phyloP scores from a whole-genome alignment of 2,888 invertebrate species.

The Andrena camellia region DNA sequence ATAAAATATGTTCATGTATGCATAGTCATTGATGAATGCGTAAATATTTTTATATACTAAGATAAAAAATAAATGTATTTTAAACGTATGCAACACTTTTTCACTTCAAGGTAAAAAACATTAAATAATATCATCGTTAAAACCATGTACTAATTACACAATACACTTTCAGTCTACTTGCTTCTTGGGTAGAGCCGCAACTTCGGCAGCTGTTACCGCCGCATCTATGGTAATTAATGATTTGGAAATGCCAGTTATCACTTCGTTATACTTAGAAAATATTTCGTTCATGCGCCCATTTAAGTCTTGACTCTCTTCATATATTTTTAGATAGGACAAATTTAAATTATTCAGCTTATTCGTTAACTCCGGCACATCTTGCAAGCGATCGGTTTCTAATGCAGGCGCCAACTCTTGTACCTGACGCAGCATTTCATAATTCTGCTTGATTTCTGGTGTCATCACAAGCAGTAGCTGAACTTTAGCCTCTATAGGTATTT shows the following conservation, averaged over 20 bases:
- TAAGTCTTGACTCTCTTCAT: constrained; percentile 83
- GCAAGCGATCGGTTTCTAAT: constrained; percentile 84
- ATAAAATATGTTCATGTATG: constrained; percentile 77
- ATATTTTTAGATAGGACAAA: constrained; percentile 82
- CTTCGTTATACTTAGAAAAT: constrained; percentile 85
- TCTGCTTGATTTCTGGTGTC: constrained; percentile 85
- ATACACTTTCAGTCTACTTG: constrained; percentile 72
- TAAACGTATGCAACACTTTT: constrained; percentile 45
- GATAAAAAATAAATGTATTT: constrained; percentile 76
- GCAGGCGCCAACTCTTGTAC: constrained; percentile 84
- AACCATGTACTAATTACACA: constrained; percentile 12
- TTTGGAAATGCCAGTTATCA: constrained; percentile 85
- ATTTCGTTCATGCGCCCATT: constrained; percentile 83
- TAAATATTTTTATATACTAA: constrained; percentile 82
- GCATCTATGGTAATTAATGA: constrained; percentile 85
- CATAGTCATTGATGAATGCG: constrained; percentile 80
- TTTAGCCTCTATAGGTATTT: constrained; percentile 85
- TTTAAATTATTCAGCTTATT: constrained; percentile 84
- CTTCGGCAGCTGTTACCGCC: constrained; percentile 84
- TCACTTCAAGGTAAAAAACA: constrained; percentile 31
- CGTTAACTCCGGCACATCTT: constrained; percentile 84
- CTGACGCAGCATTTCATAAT: constrained; percentile 81
- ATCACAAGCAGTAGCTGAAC: constrained; percentile 85
- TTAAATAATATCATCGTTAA: constrained; percentile 23
- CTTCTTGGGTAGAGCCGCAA: constrained; percentile 82